Conservation (phyloP, 1,140 invertebrate species). For the Lordiphosa mommai region DNA sequence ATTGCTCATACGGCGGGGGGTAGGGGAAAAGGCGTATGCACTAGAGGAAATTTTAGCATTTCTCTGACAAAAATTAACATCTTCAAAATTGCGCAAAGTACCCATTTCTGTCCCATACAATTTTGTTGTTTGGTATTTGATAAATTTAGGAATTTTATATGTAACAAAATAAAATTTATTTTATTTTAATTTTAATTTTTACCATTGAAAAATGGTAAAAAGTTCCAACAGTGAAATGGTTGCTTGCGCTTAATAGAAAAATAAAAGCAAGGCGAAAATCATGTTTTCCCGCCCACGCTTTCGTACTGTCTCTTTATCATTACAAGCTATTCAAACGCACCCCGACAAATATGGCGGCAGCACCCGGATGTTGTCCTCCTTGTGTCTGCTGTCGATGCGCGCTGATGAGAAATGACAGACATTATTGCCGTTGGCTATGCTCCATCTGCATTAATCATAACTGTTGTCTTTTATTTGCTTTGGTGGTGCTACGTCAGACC, state of each 20-base stretch:
- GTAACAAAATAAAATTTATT: no score
- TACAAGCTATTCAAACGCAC: slow-evolving; percentile 62
- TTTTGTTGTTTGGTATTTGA: no score
- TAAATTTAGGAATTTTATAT: no score
- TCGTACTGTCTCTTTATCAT: slow-evolving; percentile 34
- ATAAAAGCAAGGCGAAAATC: slow-evolving; percentile 68
- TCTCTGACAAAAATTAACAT: background rate
- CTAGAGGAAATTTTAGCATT: background rate
- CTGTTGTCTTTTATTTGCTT: slow-evolving; percentile 69
- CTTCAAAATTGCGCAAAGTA: no score
- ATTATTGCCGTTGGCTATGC: slow-evolving; percentile 68
- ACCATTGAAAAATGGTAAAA: no score
- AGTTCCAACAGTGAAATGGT: background rate
- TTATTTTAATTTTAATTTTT: no score
- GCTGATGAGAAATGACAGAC: slow-evolving; percentile 75
- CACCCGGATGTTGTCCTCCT: slow-evolving; percentile 59
- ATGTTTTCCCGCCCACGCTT: slow-evolving; percentile 41
- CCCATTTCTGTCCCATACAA: no score
- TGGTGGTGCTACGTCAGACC: slow-evolving; percentile 33
- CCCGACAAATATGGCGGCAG: slow-evolving; percentile 44
- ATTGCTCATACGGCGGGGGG: slow-evolving; percentile 39
- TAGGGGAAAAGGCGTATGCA: background rate
- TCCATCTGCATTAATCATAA: slow-evolving; percentile 78
- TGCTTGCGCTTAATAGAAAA: slow-evolving; percentile 56
- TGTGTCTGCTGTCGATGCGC: slow-evolving; percentile 13